These are phyloP conservation scores for Ectemnius lituratus DNA, from an alignment of 2,888 invertebrate genomes.

Conservation along the genomic window DNA sequence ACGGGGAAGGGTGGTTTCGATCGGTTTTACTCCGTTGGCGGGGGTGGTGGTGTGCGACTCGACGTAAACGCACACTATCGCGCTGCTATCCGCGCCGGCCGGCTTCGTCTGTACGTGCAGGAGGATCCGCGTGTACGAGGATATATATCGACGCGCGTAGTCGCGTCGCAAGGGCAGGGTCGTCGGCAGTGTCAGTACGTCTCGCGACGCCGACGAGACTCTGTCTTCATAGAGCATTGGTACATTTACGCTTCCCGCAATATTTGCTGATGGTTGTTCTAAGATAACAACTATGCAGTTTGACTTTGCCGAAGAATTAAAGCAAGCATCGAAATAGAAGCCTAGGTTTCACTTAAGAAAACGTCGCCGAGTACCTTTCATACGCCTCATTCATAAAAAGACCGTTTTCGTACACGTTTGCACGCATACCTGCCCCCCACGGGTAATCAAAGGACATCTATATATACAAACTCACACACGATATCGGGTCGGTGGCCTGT, in stretches of 20 bases:
- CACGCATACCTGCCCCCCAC: too few species aligned
- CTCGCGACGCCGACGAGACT: constrained; percentile 71
- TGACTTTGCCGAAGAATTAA: too few species aligned
- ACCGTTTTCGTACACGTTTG: too few species aligned
- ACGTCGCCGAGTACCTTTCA: too few species aligned
- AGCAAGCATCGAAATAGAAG: too few species aligned
- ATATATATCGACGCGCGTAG: constrained; percentile 62
- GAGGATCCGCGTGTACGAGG: constrained; percentile 21
- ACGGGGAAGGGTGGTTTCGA: constrained; percentile 30
- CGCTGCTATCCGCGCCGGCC: not conserved
- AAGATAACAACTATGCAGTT: too few species aligned
- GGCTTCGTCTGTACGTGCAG: constrained; percentile 24
- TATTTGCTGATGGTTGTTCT: too few species aligned
- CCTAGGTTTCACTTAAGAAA: too few species aligned
- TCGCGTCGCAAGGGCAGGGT: constrained; percentile 77
- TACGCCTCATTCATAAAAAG: too few species aligned
- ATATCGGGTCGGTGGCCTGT: not conserved
- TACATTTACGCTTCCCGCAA: constrained; percentile 40
- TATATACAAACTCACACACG: too few species aligned
- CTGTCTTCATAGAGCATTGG: constrained; percentile 32
- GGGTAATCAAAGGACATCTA: too few species aligned
- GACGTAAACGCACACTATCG: not conserved
- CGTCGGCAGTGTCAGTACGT: constrained; percentile 74
- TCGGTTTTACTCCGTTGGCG: constrained; percentile 31
- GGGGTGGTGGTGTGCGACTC: constrained; percentile 11